Evolutionary conservation across 2,113 vertebrate species (phyloP), one percentile per base, ranked within the genome.

Genomic region (Microcebus ravelobensis): DNA sequence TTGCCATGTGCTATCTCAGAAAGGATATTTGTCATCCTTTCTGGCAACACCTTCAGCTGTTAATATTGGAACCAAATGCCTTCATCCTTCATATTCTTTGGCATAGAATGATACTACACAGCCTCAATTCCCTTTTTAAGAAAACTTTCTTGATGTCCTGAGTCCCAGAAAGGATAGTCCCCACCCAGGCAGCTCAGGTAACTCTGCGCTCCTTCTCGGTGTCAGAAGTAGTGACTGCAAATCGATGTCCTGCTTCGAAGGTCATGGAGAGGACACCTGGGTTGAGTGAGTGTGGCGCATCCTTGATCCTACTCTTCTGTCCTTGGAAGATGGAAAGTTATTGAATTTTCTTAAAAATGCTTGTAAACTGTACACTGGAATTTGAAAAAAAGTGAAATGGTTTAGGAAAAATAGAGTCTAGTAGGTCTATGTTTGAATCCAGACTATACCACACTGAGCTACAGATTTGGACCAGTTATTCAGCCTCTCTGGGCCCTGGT

Each of bases 31-130:
- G 87, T 85, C 67, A 36, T 42, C 34, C 31, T 59, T 90, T 57
- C 76, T 84, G 71, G 59, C 39, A 52, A 94, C 21, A 61, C 70
- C 34, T 76, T 2, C 63, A 89, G 57, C n/a, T 73, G 6, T 86
- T 92, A 94, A 77, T 84, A 68, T 88, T 86, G 86, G 73, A 74
- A 93, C 31, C 39, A 50, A 74, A 71, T 84, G 68, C 45, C 74
- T 95, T 34, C 91, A 67, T 45, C 50, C 68, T 93, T 76, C 15
- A 17, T 82, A 55, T 74, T 65, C 61, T 42, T 63, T 36, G 25
- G 76, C 48, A 93, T 80, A 82, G 85, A 84, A 86, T 63, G 85
- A 74, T 77, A 81, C 57, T 2, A 2, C n/a, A 10, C n/a, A 82
- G 71, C 25, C 34, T 59, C 10, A 1, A 34, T 27, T 70, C 87